Evolutionary conservation across 2,113 vertebrate species (phyloP).

Genomic region (Alligator sinensis): DNA sequence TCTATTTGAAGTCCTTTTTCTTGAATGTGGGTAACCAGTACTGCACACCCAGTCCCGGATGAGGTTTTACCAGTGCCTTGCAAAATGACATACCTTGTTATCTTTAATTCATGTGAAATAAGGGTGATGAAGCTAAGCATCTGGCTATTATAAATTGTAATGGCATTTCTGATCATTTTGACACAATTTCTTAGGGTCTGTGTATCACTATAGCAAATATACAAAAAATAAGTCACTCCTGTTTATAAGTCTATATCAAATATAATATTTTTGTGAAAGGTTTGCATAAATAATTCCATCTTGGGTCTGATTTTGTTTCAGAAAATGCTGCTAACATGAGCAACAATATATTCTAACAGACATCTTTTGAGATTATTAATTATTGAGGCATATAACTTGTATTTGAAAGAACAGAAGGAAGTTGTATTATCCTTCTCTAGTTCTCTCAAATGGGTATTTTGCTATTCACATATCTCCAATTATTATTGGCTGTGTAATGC

Average conservation of each 20-base stretch:
- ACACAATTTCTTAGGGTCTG: not conserved
- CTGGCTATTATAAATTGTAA: not conserved
- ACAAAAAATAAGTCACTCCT: not conserved
- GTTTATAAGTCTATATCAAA: not conserved
- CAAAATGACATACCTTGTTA: too few relatives aligned
- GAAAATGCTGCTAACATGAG: not conserved
- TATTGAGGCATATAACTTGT: constrained; percentile 26
- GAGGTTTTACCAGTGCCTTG: too few relatives aligned
- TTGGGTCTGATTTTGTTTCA: constrained; percentile 47
- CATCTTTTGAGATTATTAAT: constrained; percentile 14
- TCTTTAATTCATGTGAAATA: not conserved
- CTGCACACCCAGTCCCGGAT: too few relatives aligned
- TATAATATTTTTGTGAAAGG: not conserved
- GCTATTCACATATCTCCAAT: not conserved
- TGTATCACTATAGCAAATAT: not conserved
- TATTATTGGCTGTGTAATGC: constrained; percentile 6
- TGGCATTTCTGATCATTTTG: not conserved
- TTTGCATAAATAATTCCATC: not conserved
- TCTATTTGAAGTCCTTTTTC: too few relatives aligned
- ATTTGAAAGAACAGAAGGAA: not conserved
- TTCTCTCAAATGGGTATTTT: constrained; percentile 21
- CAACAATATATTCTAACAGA: not conserved
- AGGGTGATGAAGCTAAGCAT: not conserved
- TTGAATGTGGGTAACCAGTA: too few relatives aligned
- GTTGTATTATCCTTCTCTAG: constrained; percentile 19